Evolutionary conservation across 2,797 vertebrate species (phyloP).

Genomic region (Oceanodroma leucorhoa): DNA sequence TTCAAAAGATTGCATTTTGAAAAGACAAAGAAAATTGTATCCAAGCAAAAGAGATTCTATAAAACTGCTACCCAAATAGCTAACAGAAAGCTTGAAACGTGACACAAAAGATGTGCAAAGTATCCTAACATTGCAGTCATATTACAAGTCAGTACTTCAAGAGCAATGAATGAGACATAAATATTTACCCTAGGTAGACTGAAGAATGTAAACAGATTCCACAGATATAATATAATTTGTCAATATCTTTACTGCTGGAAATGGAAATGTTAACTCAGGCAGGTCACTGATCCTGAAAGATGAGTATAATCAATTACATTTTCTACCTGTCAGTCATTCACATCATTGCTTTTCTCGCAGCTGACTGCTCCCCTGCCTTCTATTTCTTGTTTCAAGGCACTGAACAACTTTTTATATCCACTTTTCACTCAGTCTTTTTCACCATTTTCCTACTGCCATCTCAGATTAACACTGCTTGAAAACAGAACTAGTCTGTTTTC

Average conservation of each 20-base stretch:
- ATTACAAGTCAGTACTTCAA: not conserved
- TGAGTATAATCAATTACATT: conserved; percentile 24
- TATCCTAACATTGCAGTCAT: not conserved
- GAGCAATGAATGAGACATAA: conserved; percentile 8
- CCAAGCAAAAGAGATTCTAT: not conserved
- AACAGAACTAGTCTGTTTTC: not conserved
- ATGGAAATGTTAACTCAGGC: conserved; percentile 44
- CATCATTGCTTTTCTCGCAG: not conserved
- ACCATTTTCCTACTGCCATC: not conserved
- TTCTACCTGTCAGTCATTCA: conserved; percentile 24
- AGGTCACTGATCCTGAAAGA: conserved; percentile 33
- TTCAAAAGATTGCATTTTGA: not conserved
- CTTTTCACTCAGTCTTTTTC: not conserved
- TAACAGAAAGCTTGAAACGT: not conserved
- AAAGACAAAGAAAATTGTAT: not conserved
- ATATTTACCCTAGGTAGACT: conserved; percentile 39
- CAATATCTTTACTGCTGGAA: conserved; percentile 40
- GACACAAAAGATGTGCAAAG: not conserved
- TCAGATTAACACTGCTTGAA: not conserved
- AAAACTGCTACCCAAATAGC: not conserved
- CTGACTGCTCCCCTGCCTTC: not conserved
- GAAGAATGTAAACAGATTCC: conserved; percentile 33
- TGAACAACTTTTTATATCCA: not conserved
- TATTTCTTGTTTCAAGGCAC: conserved; percentile 3
- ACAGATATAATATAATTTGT: not conserved